Base-by-base conservation (phyloP, 37 sponge, comb jelly and placozoan genomes). In the Mnemiopsis leidyi region DNA sequence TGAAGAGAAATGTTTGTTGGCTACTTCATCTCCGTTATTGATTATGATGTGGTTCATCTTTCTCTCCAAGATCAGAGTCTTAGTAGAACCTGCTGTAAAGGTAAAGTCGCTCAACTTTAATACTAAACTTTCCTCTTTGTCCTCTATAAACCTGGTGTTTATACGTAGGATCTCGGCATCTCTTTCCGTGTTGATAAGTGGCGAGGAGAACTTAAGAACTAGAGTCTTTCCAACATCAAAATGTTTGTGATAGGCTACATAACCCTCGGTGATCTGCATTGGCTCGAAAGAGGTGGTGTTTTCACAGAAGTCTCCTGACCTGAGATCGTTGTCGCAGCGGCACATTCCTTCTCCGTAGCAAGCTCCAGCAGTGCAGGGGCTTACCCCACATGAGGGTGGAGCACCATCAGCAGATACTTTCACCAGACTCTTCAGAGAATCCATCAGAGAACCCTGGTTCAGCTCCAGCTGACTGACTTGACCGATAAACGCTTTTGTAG, bases 241-340 rank as follows among this genome's bases (percentile, higher is more conserved):
- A 26, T 77, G 36, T 32, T 77, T 77, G 35, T 77, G 79, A 32
- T 77, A 77, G 0, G 79, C 26, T 20, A 77, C 36, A 32, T 77
- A 77, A 28, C 79, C 79, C 2, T 1, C 79, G 9, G 79, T 77
- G 36, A 77, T 16, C 20, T 32, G 34, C 20, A 77, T 2, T 31
- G 79, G 79, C 1, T 21, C 36, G 7, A 77, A 34, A 32, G 24
- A 36, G 61, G 2, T 28, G 26, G 61, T 40, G 18, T n/a, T 61
- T 23, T 40, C 36, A 39, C 90, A 40, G 16, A 39, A 1, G 48
- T 85, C 61, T 18, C 90, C 90, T 39, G 2, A 1, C 20, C 38
- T 0, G 32, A 77, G 79, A 36, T 77, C 79, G 32, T 77, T 77
- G 36, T 77, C 20, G 33, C 79, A 77, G 18, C 18, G 9, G 35